These are phyloP conservation scores for Lomographa bimaculata DNA, from an alignment of 2,888 invertebrate species.

Conservation along the genomic window DNA sequence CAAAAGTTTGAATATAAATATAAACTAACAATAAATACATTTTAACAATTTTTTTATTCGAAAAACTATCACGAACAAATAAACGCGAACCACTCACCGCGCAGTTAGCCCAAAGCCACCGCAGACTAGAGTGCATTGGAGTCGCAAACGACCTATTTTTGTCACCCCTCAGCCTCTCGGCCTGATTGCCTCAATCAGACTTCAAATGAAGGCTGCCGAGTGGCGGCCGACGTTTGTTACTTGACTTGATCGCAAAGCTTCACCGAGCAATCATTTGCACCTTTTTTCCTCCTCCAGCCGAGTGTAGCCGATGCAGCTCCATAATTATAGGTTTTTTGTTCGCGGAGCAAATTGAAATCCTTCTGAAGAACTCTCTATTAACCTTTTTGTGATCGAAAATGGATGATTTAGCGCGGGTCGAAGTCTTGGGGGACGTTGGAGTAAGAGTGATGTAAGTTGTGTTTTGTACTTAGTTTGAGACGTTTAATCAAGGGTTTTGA, in stretches of 20 bases:
- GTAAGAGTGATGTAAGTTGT: too few species aligned
- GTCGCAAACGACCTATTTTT: conserved; percentile 47
- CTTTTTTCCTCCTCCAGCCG: conserved; percentile 16
- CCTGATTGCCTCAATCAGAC: conserved; percentile 47
- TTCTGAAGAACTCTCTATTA: conserved; percentile 8
- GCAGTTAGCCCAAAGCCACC: neutral
- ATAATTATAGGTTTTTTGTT: conserved; percentile 13
- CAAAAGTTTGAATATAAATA: too few species aligned
- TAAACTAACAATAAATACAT: too few species aligned
- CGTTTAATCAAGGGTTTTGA: too few species aligned
- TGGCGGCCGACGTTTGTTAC: conserved; percentile 28
- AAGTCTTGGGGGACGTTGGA: too few species aligned
- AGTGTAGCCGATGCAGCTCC: conserved; percentile 17
- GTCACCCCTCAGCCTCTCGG: conserved; percentile 34
- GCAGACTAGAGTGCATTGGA: conserved; percentile 34
- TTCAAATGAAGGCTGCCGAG: conserved; percentile 37
- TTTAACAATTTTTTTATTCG: too few species aligned
- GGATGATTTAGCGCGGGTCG: conserved; percentile 4
- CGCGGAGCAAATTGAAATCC: conserved; percentile 12
- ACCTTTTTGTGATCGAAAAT: conserved; percentile 8
- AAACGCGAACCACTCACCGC: conserved; percentile 1
- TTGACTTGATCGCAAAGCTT: conserved; percentile 20
- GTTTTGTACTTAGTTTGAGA: too few species aligned
- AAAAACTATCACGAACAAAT: conserved; percentile 1
- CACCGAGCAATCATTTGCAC: conserved; percentile 16